Conservation (phyloP, 2,797 vertebrate genomes). For the Moxostoma hubbsi region DNA sequence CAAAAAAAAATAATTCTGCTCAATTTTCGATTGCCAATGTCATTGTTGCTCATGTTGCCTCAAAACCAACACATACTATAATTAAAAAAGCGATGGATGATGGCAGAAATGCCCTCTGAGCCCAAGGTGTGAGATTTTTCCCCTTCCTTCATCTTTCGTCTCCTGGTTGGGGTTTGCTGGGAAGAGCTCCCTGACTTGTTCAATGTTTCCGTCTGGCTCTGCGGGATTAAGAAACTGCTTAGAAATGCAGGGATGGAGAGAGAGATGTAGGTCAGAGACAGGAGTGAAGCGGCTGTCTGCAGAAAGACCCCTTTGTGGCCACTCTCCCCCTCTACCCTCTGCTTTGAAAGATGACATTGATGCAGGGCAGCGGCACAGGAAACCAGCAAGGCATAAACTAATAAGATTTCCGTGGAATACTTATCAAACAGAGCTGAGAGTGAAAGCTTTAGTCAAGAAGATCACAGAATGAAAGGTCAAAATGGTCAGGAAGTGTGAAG, state of each 20-base stretch:
- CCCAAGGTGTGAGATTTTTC: constrained; percentile 25
- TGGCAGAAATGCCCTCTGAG: not conserved
- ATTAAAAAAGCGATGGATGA: not conserved
- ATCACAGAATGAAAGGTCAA: constrained; percentile 3
- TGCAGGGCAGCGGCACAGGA: constrained; percentile 64
- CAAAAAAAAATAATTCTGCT: too few species aligned
- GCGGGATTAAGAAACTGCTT: constrained; percentile 63
- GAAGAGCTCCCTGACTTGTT: constrained; percentile 46
- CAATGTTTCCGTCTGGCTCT: constrained; percentile 62
- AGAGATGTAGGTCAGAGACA: constrained; percentile 67
- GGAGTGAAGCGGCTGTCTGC: constrained; percentile 58
- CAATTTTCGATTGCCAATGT: too few species aligned
- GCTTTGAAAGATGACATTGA: constrained; percentile 81
- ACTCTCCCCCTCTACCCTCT: constrained; percentile 48
- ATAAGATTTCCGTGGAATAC: constrained; percentile 60
- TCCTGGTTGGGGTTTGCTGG: constrained; percentile 31
- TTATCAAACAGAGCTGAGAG: constrained; percentile 59
- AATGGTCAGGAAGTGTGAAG: constrained; percentile 25
- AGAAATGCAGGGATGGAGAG: constrained; percentile 21
- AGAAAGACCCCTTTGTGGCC: constrained; percentile 79
- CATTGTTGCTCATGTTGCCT: not conserved
- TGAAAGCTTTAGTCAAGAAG: constrained; percentile 28
- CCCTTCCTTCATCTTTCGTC: constrained; percentile 26
- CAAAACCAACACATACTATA: not conserved
- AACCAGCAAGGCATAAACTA: constrained; percentile 63